These are phyloP conservation scores for Yponomeuta malinellus DNA, from an alignment of 2,888 invertebrate genomes.

Conservation along the genomic window DNA sequence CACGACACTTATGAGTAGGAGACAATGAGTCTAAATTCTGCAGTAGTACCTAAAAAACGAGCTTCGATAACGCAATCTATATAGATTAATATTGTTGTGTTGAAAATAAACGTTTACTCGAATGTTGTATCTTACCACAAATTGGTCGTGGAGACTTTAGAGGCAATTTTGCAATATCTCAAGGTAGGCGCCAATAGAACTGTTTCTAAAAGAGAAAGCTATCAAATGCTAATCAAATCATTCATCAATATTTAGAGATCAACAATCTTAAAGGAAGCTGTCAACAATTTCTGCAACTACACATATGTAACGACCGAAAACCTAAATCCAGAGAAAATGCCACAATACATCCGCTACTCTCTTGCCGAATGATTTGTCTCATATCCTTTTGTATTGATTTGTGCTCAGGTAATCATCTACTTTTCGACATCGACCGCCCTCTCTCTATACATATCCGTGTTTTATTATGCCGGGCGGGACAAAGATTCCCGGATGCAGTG, in stretches of 20 bases:
- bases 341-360: background rate
- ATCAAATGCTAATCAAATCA: background rate
- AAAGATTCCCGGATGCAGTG: background rate
- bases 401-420: background rate
- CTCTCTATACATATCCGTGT: background rate
- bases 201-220: background rate
- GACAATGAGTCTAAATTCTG: background rate
- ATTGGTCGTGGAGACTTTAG: background rate
- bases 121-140: background rate
- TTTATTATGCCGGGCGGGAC: background rate
- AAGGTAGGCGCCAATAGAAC: background rate
- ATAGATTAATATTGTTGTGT: background rate
- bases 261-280: background rate
- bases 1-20: background rate
- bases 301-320: background rate
- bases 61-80: slow-evolving; percentile 10
- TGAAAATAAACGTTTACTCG: background rate
- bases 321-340: background rate
- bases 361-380: background rate
- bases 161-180: background rate
- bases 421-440: background rate
- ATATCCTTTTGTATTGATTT: background rate
- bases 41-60: background rate
- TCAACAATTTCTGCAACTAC: background rate
- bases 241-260: background rate